Evolutionary conservation across 2,888 invertebrate genomes (phyloP), one percentile per base, ranked within the genome.

Genomic region (Notodonta dromedarius): DNA sequence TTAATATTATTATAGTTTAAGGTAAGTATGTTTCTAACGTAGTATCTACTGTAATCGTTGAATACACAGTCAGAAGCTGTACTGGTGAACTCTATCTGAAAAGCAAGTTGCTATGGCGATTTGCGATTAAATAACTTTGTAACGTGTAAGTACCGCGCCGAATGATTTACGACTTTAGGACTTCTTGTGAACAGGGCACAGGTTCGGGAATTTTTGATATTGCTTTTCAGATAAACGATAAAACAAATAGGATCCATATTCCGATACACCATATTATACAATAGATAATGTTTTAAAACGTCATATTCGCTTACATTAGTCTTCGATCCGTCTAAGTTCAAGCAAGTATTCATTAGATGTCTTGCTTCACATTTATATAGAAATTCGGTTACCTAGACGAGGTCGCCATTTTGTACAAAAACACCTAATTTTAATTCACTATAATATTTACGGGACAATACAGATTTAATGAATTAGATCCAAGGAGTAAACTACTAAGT

Each of bases 311-410:
- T 77, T 73, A 80, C 68, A 69, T 72, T 73, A 79, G 71, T 75
- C 64, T 75, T 74, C 73, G 72, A 70, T 74, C 79, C 80, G 81
- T 83, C 83, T 81, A 82, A 79, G 80, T 71, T 74, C 69, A 73
- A 77, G 76, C 75, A 73, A 76, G 78, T 74, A 71, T 70, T 65
- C 64, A 69, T 74, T 59, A 78, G 77, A 82, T 80, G 77, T 73
- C 71, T 79, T 79, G 83, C 78, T 79, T 82, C 71, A 79, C 77
- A 71, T 74, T 85, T 84, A 86, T 79, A 84, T 85, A 91, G 89
- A 93, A 93, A 93, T 94, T 94, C 93, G 93, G 92, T 89, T 79
- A 87, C 90, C 93, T 93, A 93, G 93, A 93, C 86, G 93, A 93
- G 93, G 93, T 89, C 86, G 87, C 87, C 88, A 84, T 84, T 86